Evolutionary conservation across 2,888 invertebrate genomes (phyloP).

Genomic region (Cosmopolites sordidus): DNA sequence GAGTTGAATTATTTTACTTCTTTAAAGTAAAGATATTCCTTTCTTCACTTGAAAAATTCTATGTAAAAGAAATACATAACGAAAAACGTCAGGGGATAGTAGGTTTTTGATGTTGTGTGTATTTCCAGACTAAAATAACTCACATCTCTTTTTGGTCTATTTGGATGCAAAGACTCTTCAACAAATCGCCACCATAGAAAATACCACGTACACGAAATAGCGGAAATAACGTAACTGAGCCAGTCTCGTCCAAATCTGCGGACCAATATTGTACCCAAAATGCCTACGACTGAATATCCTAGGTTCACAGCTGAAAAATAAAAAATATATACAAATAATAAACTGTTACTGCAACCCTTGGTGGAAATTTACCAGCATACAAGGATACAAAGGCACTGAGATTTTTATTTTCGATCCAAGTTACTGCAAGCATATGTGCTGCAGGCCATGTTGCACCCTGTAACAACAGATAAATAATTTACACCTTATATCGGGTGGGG

Average conservation of each 20-base stretch:
- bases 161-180: constrained; percentile 52
- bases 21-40: too few species aligned
- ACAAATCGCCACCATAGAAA: constrained; percentile 56
- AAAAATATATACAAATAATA: neutral
- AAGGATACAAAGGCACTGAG: constrained; percentile 55
- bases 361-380: constrained; percentile 49
- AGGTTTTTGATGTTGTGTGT: too few species aligned
- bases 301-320: constrained; percentile 51
- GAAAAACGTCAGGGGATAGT: too few species aligned
- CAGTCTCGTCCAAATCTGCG: constrained; percentile 53
- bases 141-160: constrained; percentile 47
- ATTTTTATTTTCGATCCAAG: constrained; percentile 56
- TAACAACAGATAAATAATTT: too few species aligned
- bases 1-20: too few species aligned
- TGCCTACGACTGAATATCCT: constrained; percentile 55
- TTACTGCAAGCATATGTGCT: constrained; percentile 57
- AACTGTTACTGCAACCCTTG: too few species aligned
- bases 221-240: constrained; percentile 52
- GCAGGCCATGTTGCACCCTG: constrained; percentile 59
- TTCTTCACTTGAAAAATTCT: too few species aligned
- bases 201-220: constrained; percentile 52
- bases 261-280: constrained; percentile 53
- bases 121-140: too few species aligned
- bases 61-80: too few species aligned
- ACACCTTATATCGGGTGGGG: too few species aligned